Percentiles rank a stretch among this genome's conserved stretches.
Evolutionary conservation across 2,888 invertebrate genomes (phyloP).

Genomic region (Noctua pronuba): DNA sequence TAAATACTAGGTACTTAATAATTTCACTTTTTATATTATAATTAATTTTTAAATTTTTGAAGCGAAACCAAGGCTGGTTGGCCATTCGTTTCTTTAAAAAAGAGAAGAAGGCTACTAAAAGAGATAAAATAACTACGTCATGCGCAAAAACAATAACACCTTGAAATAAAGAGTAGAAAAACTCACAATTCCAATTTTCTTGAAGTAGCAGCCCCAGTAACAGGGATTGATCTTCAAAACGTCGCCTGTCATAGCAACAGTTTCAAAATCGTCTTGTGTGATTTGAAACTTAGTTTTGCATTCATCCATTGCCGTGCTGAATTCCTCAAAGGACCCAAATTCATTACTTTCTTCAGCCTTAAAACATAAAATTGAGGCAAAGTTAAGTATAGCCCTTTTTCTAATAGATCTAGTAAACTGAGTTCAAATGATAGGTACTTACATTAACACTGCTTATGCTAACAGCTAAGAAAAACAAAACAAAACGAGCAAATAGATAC

Average conservation of each 20-base stretch:
- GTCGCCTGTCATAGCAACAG: background rate
- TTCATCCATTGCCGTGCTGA: background rate
- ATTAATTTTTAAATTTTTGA: background rate
- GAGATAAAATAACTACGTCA: background rate
- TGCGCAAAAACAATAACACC: no score
- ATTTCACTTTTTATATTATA: no score
- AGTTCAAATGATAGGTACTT: background rate
- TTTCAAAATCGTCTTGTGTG: background rate
- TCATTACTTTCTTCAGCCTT: slow-evolving; percentile 14
- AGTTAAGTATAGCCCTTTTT: background rate
- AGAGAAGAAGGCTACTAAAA: background rate
- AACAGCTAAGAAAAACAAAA: background rate
- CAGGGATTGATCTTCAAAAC: slow-evolving; percentile 2
- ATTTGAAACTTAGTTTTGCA: background rate
- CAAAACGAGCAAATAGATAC: background rate
- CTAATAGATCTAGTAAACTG: background rate
- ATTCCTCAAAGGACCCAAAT: background rate
- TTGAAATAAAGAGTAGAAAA: background rate
- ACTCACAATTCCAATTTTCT: slow-evolving; percentile 13
- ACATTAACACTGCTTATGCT: slow-evolving; percentile 2
- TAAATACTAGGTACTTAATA: background rate
- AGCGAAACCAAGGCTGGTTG: background rate
- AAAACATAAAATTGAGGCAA: slow-evolving; percentile 1
- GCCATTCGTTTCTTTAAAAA: background rate
- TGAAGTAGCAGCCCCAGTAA: slow-evolving; percentile 24